A percentile compares a stretch with the other conserved stretches of the same genome.
Conservation (phyloP, 92 coral and sea anemone species). For the Umimayanthus chanpuru region DNA sequence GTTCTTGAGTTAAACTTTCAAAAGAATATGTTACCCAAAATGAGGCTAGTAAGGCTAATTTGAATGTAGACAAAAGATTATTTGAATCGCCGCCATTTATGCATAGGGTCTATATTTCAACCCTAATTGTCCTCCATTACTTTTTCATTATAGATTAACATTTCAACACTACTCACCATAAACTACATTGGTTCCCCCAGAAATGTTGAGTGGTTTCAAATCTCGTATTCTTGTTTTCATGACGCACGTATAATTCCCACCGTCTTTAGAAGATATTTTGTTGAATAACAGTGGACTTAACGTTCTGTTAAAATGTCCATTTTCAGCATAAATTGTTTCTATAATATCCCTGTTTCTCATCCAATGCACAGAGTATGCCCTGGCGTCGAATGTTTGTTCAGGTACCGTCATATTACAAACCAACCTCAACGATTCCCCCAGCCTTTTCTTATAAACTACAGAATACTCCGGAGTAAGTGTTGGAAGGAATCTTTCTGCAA, state of each 20-base stretch:
- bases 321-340: constrained; percentile 19
- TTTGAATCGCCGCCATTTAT: no score
- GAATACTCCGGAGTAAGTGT: neutral
- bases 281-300: constrained; percentile 14
- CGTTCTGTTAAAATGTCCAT: constrained; percentile 26
- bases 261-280: constrained; percentile 30
- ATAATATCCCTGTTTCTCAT: constrained; percentile 17
- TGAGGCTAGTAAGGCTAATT: no score
- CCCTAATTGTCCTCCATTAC: neutral
- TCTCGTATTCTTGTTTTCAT: constrained; percentile 11
- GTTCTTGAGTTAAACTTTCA: no score
- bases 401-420: constrained; percentile 26
- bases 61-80: no score
- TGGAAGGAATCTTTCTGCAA: neutral
- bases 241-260: constrained; percentile 33
- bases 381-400: constrained; percentile 2
- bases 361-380: constrained; percentile 23
- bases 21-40: no score
- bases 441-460: neutral
- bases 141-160: neutral
- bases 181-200: constrained; percentile 26
- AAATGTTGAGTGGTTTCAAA: constrained; percentile 16
- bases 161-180: constrained; percentile 12
- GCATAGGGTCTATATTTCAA: no score
- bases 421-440: constrained; percentile 23